Base-by-base conservation (phyloP, 2,888 invertebrate species). In the Ypsolopha sequella region DNA sequence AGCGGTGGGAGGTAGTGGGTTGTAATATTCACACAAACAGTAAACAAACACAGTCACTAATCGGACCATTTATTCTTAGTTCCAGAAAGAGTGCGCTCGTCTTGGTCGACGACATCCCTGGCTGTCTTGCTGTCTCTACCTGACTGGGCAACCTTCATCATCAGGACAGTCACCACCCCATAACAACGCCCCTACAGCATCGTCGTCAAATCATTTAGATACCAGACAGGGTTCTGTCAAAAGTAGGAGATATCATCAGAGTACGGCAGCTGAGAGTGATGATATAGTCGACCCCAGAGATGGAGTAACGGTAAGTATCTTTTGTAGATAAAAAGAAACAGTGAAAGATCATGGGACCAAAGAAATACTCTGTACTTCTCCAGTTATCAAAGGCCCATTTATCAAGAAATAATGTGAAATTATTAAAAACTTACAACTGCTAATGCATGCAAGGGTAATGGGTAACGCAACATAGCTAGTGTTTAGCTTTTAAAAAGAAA, bases 61-160 rank as follows among this genome's bases (percentile, higher is more conserved):
- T 4, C 24, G 24, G 24, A 24, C 24, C 4, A 24, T 24, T 24
- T 24, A 2, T 24, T 13, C 46, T 34, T 65, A 87, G 87, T 87
- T 87, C 73, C 87, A 85, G 47, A 86, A 84, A 51, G 82, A 85
- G 54, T 79, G 79, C 60, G 80, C 76, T 0, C 76, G 84, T 1
- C 60, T 86, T 36, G 75, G 77, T 2, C 74, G 82, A 0, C 77
- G 86, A 0, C 77, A 87, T 60, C 76, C 73, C 0, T 86, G 86
- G 86, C 66, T 87, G 0, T 72, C 84, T 0, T 87, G 87, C 65
- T 87, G 87, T 55, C 64, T 77, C 0, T 68, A 70, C 55, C 64
- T 84, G 51, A 68, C 79, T 0, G 70, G 74, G 0, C 66, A 64
- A 35, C 70, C 74, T n/a, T 14, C 35, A 4, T 34, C 50, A 0